Conservation (phyloP, 2,797 vertebrate genomes). For the Neostethus bicornis region DNA sequence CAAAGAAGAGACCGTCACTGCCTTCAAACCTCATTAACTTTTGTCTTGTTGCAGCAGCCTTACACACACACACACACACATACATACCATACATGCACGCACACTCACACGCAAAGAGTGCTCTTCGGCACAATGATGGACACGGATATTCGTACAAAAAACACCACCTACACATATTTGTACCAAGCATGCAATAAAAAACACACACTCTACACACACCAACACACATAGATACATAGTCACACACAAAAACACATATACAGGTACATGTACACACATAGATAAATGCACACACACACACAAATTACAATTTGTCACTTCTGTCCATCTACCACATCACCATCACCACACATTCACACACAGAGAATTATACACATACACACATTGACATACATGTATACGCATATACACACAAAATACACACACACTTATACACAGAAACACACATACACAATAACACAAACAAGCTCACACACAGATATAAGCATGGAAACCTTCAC, state of each 20-base stretch:
- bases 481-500: no score
- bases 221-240: slow-evolving; percentile 3
- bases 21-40: slow-evolving; percentile 85
- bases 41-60: slow-evolving; percentile 77
- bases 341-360: no score
- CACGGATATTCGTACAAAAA: slow-evolving; percentile 28
- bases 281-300: no score
- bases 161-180: slow-evolving; percentile 12
- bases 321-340: no score
- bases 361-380: no score
- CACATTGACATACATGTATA: no score
- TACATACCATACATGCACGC: slow-evolving; percentile 16
- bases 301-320: no score
- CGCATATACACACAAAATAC: no score
- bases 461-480: no score
- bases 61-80: slow-evolving; percentile 5
- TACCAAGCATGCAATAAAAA: slow-evolving; percentile 34
- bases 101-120: background rate
- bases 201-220: slow-evolving; percentile 19
- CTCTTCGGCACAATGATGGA: slow-evolving; percentile 2
- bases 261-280: slow-evolving; percentile 6
- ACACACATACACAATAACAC: no score
- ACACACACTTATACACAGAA: no score
- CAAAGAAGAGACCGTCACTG: slow-evolving; percentile 74
- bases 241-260: no score